Percentiles rank a stretch among this genome's conserved stretches.
Evolutionary conservation across 2,113 vertebrate species (phyloP).

Genomic region (Paratilapia polleni): DNA sequence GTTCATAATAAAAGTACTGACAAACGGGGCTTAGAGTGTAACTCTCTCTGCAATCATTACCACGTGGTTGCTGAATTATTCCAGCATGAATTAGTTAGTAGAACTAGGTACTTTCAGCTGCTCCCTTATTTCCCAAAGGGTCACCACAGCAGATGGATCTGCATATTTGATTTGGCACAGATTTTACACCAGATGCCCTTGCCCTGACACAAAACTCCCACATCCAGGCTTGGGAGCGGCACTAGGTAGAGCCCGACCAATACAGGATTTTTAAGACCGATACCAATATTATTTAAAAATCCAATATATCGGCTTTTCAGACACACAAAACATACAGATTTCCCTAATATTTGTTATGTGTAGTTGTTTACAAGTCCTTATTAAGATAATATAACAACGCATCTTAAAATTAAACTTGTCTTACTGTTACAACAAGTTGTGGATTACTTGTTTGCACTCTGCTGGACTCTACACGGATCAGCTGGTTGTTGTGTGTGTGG

Average conservation of each 20-base stretch:
- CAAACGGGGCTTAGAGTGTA: neutral
- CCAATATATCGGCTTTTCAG: neutral
- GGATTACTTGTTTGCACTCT: neutral
- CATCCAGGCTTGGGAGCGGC: neutral
- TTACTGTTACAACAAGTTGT: neutral
- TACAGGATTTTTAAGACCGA: too few relatives aligned
- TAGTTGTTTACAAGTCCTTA: neutral
- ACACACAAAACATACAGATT: neutral
- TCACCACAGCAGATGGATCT: neutral
- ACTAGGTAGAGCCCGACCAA: neutral
- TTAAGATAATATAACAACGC: neutral
- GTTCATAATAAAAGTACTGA: neutral
- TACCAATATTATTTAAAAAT: neutral
- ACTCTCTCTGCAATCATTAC: neutral
- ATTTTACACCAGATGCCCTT: neutral
- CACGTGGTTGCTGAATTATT: neutral
- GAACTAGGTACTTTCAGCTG: neutral
- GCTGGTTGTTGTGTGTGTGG: neutral
- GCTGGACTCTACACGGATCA: neutral
- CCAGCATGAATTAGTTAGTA: neutral
- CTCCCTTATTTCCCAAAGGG: neutral
- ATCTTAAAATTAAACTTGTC: neutral
- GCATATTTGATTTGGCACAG: neutral
- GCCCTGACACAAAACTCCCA: neutral
- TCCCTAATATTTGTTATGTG: neutral